A percentile compares a stretch with the other conserved stretches of the same genome.
Evolutionary conservation across 2,797 vertebrate species (phyloP).

Genomic region (Alosa sapidissima): DNA sequence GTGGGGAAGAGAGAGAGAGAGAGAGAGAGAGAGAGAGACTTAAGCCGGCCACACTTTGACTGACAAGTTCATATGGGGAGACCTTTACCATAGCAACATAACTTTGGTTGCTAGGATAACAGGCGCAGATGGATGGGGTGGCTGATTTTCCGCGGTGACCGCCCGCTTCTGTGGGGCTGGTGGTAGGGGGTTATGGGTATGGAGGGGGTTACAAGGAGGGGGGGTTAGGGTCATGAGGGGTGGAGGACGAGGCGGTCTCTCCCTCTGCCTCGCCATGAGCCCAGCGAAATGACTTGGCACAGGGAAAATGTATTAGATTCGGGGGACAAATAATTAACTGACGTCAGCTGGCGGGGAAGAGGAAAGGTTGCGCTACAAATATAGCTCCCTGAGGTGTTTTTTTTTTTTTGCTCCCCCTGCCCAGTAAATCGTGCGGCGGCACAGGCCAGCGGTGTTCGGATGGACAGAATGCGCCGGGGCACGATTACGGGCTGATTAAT

Average conservation of each 20-base stretch:
- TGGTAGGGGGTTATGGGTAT: slow-evolving; percentile 14
- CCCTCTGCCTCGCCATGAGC: slow-evolving; percentile 64
- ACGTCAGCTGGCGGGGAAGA: slow-evolving; percentile 76
- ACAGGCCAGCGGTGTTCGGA: slow-evolving; percentile 60
- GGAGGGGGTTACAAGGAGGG: slow-evolving; percentile 27
- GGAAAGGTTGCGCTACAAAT: slow-evolving; percentile 79
- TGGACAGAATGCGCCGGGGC: slow-evolving; percentile 69
- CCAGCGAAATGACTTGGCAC: slow-evolving; percentile 78
- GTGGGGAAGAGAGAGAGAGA: slow-evolving; percentile 2
- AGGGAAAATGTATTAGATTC: slow-evolving; percentile 81
- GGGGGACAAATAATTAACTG: slow-evolving; percentile 85
- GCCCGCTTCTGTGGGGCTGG: slow-evolving; percentile 63
- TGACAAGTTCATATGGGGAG: slow-evolving; percentile 85
- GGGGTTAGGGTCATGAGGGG: slow-evolving; percentile 33
- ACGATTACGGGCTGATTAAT: slow-evolving; percentile 72
- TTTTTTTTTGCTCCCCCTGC: slow-evolving; percentile 29
- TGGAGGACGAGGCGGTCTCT: slow-evolving; percentile 65
- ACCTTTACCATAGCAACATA: slow-evolving; percentile 77
- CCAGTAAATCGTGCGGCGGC: slow-evolving; percentile 69
- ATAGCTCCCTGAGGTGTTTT: slow-evolving; percentile 62
- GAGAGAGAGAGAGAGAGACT: slow-evolving; percentile 47
- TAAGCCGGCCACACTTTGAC: slow-evolving; percentile 64
- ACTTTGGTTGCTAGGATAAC: slow-evolving; percentile 88
- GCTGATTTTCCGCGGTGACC: slow-evolving; percentile 74
- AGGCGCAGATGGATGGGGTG: slow-evolving; percentile 79